Percentiles rank a stretch among this genome's conserved stretches.
These are phyloP conservation scores for Drosophila pandora DNA, from an alignment of 1,140 invertebrate species.

Conservation along the genomic window DNA sequence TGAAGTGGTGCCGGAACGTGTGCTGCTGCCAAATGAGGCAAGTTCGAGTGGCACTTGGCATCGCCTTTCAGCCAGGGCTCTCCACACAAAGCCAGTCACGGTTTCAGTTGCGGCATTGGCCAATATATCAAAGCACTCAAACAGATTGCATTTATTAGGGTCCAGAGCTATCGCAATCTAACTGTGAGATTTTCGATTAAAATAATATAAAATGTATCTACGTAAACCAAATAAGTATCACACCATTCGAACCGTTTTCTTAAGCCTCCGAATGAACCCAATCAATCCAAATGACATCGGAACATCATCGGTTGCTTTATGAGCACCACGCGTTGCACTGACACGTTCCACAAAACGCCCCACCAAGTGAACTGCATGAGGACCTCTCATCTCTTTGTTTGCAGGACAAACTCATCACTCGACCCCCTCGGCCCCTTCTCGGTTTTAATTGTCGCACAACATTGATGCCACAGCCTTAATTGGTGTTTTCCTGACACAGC, in stretches of 20 bases:
- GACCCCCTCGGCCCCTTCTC: neutral
- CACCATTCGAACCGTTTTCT: neutral
- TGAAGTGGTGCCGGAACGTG: conserved; percentile 32
- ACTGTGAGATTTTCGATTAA: neutral
- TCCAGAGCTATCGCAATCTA: neutral
- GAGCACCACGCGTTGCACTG: conserved; percentile 55
- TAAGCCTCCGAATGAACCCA: neutral
- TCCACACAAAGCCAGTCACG: conserved; percentile 45
- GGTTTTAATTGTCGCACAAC: conserved; percentile 58
- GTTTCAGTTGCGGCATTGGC: conserved; percentile 39
- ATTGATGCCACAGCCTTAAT: conserved; percentile 35
- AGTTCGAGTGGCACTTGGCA: conserved; percentile 52
- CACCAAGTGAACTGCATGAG: conserved; percentile 9
- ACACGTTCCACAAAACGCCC: conserved; percentile 59
- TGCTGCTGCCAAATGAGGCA: conserved; percentile 68
- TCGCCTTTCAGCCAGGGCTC: conserved; percentile 7
- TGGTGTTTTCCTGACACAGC: conserved; percentile 32
- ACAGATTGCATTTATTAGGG: conserved; percentile 70
- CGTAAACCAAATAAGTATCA: no score
- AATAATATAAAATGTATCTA: neutral
- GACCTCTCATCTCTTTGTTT: conserved; percentile 24
- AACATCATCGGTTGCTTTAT: conserved; percentile 49
- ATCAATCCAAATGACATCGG: conserved; percentile 2
- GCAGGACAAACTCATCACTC: conserved; percentile 27
- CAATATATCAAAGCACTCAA: conserved; percentile 75